phyloP scores from a whole-genome alignment of 2,888 invertebrate species.

The Griposia aprilina region DNA sequence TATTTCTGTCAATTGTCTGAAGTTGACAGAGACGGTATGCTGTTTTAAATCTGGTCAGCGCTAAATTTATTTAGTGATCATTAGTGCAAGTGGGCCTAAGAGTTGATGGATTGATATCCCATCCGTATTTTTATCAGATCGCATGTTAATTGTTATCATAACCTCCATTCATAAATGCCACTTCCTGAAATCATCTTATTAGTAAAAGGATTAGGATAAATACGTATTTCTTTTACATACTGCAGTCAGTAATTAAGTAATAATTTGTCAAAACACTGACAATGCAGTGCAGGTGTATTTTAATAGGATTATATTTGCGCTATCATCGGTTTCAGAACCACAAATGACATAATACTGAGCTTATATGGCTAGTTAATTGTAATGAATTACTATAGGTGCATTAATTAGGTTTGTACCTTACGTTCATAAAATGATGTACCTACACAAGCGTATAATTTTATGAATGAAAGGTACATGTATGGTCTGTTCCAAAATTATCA shows the following conservation, averaged over 20 bases:
- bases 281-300: neutral
- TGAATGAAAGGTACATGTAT: too few relatives aligned
- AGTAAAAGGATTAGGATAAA: conserved; percentile 12
- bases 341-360: conserved; percentile 3
- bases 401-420: neutral
- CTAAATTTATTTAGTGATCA: neutral
- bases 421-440: conserved; percentile 4
- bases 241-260: conserved; percentile 13
- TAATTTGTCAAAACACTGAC: conserved; percentile 11
- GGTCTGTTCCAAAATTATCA: too few relatives aligned
- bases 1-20: too few relatives aligned
- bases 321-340: conserved; percentile 10
- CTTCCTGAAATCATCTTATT: conserved; percentile 30
- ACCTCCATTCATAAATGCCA: conserved; percentile 16
- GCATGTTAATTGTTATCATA: neutral
- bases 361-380: neutral
- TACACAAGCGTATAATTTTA: neutral
- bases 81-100: neutral
- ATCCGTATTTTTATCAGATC: conserved; percentile 7
- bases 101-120: neutral
- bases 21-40: neutral
- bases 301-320: conserved; percentile 19
- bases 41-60: neutral
- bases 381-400: neutral
- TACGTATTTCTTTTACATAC: neutral